Percentiles rank a stretch among this genome's conserved stretches.
phyloP scores from a whole-genome alignment of 2,888 invertebrate genomes.

The Thereva nobilitata region DNA sequence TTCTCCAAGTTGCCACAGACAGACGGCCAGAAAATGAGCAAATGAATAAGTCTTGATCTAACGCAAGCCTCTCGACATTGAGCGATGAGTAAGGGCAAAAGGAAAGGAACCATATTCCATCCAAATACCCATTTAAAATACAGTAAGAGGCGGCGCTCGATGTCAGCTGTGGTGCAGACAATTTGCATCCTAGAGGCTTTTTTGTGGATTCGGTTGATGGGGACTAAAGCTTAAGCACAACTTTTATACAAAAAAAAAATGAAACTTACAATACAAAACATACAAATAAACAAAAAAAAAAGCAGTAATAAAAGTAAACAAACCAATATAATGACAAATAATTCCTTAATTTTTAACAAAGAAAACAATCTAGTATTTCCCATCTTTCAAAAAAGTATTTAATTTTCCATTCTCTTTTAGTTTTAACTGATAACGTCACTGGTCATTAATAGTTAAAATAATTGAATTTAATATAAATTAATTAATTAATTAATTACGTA shows the following conservation, averaged over 20 bases:
- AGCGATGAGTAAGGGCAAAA: conserved; percentile 51
- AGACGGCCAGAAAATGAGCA: conserved; percentile 65
- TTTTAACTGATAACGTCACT: conserved; percentile 21
- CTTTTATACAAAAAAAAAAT: conserved; percentile 9
- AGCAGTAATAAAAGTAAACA: conserved; percentile 8
- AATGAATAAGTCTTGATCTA: conserved; percentile 59
- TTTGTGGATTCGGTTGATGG: conserved; percentile 10
- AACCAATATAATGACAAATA: conserved; percentile 20
- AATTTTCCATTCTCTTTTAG: not conserved
- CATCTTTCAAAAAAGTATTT: conserved; percentile 11
- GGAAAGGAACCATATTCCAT: not conserved
- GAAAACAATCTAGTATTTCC: conserved; percentile 6
- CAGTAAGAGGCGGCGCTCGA: not conserved
- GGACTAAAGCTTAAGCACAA: conserved; percentile 27
- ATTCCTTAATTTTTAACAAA: conserved; percentile 23
- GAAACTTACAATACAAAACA: not conserved
- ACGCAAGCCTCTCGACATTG: conserved; percentile 54
- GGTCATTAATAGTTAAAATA: conserved; percentile 36
- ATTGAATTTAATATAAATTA: conserved; percentile 9
- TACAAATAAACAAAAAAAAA: conserved; percentile 1
- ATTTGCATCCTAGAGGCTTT: not conserved
- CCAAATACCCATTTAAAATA: not conserved
- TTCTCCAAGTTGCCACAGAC: conserved; percentile 83
- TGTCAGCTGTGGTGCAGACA: conserved; percentile 2
- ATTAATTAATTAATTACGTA: conserved; percentile 9